These are phyloP conservation scores for Conomelus anceps DNA, from an alignment of 2,888 invertebrate species.

Conservation along the genomic window DNA sequence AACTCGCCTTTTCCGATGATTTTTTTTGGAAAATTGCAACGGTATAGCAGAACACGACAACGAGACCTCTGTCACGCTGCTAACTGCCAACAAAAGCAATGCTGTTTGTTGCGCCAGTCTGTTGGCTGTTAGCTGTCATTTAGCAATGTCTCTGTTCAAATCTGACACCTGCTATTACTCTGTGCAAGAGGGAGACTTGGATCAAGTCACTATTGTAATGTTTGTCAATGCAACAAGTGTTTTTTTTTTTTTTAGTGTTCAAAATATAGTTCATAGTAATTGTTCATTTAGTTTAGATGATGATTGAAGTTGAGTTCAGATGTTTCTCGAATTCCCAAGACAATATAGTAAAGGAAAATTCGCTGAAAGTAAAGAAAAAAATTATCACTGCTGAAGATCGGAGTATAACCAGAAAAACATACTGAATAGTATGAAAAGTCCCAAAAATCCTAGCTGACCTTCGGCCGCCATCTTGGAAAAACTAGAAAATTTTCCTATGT, in stretches of 20 bases:
- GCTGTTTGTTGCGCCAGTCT: neutral
- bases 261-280: too few species aligned
- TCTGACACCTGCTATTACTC: neutral
- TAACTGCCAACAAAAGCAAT: neutral
- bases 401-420: too few species aligned
- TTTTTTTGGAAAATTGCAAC: neutral
- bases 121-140: neutral
- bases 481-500: too few species aligned
- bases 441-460: too few species aligned
- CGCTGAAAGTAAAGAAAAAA: neutral
- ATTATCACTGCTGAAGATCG: too few species aligned
- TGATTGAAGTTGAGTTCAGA: neutral
- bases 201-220: neutral
- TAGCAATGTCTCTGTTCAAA: neutral
- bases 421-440: too few species aligned
- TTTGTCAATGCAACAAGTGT: neutral
- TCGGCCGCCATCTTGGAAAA: too few species aligned
- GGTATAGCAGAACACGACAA: too few species aligned
- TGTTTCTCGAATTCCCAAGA: neutral
- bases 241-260: too few species aligned
- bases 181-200: neutral
- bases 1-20: neutral
- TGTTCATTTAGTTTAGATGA: neutral
- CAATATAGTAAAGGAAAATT: neutral
- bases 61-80: neutral